Percentiles rank a stretch among this genome's conserved stretches.
Conservation (phyloP, 2,797 vertebrate genomes). For the Carduelis carduelis region DNA sequence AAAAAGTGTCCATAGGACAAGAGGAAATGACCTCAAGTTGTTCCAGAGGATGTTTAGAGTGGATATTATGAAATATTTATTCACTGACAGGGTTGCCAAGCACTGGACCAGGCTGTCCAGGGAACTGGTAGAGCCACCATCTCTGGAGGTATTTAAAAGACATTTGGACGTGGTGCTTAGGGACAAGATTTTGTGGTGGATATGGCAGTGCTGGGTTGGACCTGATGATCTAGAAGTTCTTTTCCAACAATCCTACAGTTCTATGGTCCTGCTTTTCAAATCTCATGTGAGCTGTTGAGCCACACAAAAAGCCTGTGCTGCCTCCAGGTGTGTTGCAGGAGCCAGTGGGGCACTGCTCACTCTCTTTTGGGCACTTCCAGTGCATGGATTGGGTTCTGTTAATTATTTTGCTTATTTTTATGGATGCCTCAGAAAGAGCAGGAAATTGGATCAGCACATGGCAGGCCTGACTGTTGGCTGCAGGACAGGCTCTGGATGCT, state of each 20-base stretch:
- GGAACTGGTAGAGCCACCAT: background rate
- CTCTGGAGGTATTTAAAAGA: background rate
- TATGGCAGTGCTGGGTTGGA: background rate
- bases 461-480: background rate
- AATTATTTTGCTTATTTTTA: background rate
- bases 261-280: background rate
- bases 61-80: background rate
- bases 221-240: fast-evolving
- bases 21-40: background rate
- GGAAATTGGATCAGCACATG: background rate
- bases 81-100: background rate
- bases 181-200: background rate
- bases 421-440: background rate
- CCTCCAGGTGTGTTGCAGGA: background rate
- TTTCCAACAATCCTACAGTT: background rate
- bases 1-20: background rate
- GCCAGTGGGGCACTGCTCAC: fast-evolving
- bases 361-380: background rate
- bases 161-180: fast-evolving
- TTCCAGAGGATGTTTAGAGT: background rate
- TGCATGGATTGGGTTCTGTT: background rate
- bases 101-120: background rate
- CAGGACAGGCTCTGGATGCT: background rate
- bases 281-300: background rate
- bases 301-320: background rate